Evolutionary conservation across 2,797 vertebrate species (phyloP).

Genomic region (Sylvilagus floridanus): DNA sequence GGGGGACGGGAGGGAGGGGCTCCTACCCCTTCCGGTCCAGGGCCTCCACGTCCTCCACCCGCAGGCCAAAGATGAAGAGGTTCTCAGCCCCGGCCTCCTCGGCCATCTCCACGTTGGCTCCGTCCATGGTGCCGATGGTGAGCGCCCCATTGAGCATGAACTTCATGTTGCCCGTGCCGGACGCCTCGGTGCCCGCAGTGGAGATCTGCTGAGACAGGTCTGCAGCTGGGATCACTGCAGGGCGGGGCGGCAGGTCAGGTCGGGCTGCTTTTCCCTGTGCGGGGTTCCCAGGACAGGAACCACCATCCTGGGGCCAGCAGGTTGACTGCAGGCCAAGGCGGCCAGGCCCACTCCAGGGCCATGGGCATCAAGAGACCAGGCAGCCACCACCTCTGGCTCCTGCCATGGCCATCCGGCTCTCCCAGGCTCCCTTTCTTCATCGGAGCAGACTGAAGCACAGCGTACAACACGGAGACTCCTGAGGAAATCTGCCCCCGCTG

Average conservation of each 20-base stretch:
- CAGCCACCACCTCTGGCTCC: not conserved
- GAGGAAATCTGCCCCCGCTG: not conserved
- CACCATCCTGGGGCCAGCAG: not conserved
- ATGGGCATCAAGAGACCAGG: not conserved
- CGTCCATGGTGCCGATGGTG: constrained; percentile 94
- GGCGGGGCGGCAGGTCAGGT: not conserved
- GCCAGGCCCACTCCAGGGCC: not conserved
- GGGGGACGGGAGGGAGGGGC: no score
- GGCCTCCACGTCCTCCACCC: constrained; percentile 92
- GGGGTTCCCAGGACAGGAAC: not conserved
- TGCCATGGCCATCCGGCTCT: not conserved
- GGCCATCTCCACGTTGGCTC: constrained; percentile 94
- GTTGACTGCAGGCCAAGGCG: not conserved
- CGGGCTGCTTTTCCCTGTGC: not conserved
- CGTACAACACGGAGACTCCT: not conserved
- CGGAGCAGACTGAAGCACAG: not conserved
- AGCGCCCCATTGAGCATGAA: constrained; percentile 95
- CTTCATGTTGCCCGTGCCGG: constrained; percentile 95
- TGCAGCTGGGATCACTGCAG: constrained; percentile 91
- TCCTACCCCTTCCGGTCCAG: constrained; percentile 90
- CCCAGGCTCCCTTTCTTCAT: not conserved
- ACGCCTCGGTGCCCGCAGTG: constrained; percentile 93
- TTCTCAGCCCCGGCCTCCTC: constrained; percentile 93
- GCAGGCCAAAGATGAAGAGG: constrained; percentile 94
- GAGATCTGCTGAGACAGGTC: constrained; percentile 96